These are phyloP conservation scores for Stegodyphus dumicola DNA, from an alignment of 1,140 invertebrate species.

Conservation along the genomic window DNA sequence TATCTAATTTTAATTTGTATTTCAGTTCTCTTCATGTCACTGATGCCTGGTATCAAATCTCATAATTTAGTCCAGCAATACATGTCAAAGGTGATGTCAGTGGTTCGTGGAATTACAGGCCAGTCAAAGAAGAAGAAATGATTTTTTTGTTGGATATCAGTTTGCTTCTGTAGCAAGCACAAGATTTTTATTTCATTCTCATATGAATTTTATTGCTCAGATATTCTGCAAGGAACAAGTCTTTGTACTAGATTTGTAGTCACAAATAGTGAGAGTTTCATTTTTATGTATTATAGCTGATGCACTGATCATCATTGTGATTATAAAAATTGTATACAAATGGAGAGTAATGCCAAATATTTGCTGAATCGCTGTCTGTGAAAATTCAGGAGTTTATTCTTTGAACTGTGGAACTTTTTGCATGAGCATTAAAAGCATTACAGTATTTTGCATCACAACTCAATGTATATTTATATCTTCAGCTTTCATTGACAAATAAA, in stretches of 20 bases:
- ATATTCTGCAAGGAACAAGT: conserved; percentile 27
- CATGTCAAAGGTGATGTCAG: background rate
- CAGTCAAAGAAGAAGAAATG: conserved; percentile 40
- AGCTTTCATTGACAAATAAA: background rate
- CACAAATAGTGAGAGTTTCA: conserved; percentile 37
- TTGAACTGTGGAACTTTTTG: background rate
- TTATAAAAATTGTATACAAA: background rate
- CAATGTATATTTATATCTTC: background rate
- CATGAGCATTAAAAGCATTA: background rate
- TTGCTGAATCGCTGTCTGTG: conserved; percentile 22
- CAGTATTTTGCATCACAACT: background rate
- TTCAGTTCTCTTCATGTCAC: conserved; percentile 15
- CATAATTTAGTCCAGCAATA: conserved; percentile 24
- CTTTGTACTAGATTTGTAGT: conserved; percentile 27
- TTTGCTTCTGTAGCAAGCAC: conserved; percentile 25
- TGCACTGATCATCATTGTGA: conserved; percentile 25
- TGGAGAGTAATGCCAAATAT: conserved; percentile 13
- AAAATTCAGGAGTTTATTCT: background rate
- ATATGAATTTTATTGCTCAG: conserved; percentile 38
- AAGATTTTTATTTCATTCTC: conserved; percentile 14
- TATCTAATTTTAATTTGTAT: too few relatives aligned
- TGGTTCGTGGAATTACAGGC: conserved; percentile 19
- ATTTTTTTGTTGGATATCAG: background rate
- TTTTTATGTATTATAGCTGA: conserved; percentile 41
- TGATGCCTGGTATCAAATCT: conserved; percentile 38